A percentile compares a stretch with the other conserved stretches of the same genome.
Conservation (phyloP, 37 sponge, comb jelly and placozoan genomes). For the Aplysina aerophoba region DNA sequence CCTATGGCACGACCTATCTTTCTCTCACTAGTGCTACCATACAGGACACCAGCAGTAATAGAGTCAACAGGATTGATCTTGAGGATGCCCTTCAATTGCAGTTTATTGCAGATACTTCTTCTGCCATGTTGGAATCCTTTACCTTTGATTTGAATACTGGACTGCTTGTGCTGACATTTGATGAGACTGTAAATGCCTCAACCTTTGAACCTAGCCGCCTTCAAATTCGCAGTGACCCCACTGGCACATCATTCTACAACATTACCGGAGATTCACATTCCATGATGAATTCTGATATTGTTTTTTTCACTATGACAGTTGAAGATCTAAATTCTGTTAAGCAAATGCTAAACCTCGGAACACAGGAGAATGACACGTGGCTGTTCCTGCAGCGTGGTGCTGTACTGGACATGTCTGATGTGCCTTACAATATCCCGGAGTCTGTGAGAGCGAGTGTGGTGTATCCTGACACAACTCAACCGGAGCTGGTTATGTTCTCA, state of each 20-base stretch:
- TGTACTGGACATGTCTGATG: slow-evolving; percentile 67
- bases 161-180: slow-evolving; percentile 66
- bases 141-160: slow-evolving; percentile 76
- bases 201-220: slow-evolving; percentile 60
- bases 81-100: background rate
- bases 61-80: slow-evolving; percentile 38
- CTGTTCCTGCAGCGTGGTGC: slow-evolving; percentile 46
- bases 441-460: slow-evolving; percentile 46
- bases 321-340: slow-evolving; percentile 83
- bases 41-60: slow-evolving; percentile 63
- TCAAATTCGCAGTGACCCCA: slow-evolving; percentile 34
- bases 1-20: slow-evolving; percentile 53
- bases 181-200: slow-evolving; percentile 75
- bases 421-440: slow-evolving; percentile 25
- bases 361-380: slow-evolving; percentile 56
- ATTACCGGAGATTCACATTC: slow-evolving; percentile 60
- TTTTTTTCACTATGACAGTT: slow-evolving; percentile 58
- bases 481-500: slow-evolving; percentile 58
- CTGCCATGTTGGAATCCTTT: slow-evolving; percentile 62
- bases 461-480: slow-evolving; percentile 67
- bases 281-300: slow-evolving; percentile 48
- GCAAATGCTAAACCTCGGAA: slow-evolving; percentile 62
- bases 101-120: slow-evolving; percentile 46
- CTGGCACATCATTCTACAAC: slow-evolving; percentile 39
- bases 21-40: slow-evolving; percentile 50